These are phyloP conservation scores for Glyptemys insculpta DNA, from an alignment of 2,797 vertebrate genomes.

Conservation along the genomic window DNA sequence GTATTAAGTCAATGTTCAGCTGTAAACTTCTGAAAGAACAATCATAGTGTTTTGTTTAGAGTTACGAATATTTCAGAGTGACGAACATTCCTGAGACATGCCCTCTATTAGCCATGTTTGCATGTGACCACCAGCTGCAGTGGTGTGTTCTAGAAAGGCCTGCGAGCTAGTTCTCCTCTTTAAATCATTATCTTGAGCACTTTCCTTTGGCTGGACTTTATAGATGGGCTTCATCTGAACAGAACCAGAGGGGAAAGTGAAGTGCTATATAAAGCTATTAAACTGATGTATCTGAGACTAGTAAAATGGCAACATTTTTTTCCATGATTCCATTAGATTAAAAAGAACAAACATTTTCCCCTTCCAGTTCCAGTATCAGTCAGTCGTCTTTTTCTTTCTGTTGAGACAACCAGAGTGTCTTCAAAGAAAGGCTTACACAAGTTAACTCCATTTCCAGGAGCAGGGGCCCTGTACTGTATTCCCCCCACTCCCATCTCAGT, in stretches of 20 bases:
- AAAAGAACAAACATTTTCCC: conserved; percentile 41
- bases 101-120: background rate
- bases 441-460: background rate
- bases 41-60: no score
- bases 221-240: conserved; percentile 38
- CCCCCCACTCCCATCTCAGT: background rate
- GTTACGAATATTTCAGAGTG: no score
- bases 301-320: conserved; percentile 21
- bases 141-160: background rate
- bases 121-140: background rate
- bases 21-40: no score
- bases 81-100: background rate
- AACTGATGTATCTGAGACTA: conserved; percentile 50
- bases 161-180: background rate
- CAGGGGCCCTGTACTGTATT: background rate
- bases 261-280: conserved; percentile 3
- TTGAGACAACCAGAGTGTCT: background rate
- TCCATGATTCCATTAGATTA: conserved; percentile 42
- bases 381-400: background rate
- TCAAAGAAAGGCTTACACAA: background rate
- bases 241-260: conserved; percentile 20
- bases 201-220: conserved; percentile 46
- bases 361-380: conserved; percentile 5
- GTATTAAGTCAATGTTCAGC: no score
- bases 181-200: background rate